Base-by-base conservation (phyloP, 2,113 vertebrate genomes). In the Dolichotis patagonum region DNA sequence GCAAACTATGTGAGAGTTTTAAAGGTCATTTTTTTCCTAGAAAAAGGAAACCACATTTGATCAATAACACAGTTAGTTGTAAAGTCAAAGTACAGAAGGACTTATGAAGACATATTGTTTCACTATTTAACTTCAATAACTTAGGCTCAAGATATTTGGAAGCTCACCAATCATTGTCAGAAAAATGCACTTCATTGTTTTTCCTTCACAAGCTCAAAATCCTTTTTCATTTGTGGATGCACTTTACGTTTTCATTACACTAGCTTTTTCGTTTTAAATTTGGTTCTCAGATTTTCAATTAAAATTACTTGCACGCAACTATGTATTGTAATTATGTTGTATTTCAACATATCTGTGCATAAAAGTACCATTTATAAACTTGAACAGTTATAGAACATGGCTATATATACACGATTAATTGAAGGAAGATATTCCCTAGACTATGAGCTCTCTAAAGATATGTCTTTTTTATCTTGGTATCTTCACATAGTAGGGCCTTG, bases 21-120 rank as follows among this genome's bases (percentile, higher is more conserved):
- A 91, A 94, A 87, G 69, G 6, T 8, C 11, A 20, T 75, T 90
- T 94, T 94, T 75, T 89, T 69, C 43, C 95, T 89, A 92, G 65
- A 83, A 96, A 93, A 97, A 60, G 67, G 43, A 95, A 97, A 89
- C 46, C 73, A 82, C 69, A 88, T 87, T 96, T 93, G 95, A 97
- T 97, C 96, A 98, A 96, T 97, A 97, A 94, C 69, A 86, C n/a
- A 85, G 75, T 97, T 97, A 90, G 92, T 88, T 93, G 85, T 88
- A 78, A 95, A 96, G 85, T 77, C 92, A 95, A 94, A 94, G 85
- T 89, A 94, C 49, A 95, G 16, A 88, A 90, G 24, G 24, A 69
- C 46, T 95, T 97, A 97, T 96, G 95, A 97, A 97, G 95, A 97
- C 95, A 86, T 92, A 96, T 95, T 83, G 71, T 96, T 95, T 96